Percentiles rank a stretch among this genome's conserved stretches.
Evolutionary conservation across 2,797 vertebrate species (phyloP).

Genomic region (Darevskia nairensis): DNA sequence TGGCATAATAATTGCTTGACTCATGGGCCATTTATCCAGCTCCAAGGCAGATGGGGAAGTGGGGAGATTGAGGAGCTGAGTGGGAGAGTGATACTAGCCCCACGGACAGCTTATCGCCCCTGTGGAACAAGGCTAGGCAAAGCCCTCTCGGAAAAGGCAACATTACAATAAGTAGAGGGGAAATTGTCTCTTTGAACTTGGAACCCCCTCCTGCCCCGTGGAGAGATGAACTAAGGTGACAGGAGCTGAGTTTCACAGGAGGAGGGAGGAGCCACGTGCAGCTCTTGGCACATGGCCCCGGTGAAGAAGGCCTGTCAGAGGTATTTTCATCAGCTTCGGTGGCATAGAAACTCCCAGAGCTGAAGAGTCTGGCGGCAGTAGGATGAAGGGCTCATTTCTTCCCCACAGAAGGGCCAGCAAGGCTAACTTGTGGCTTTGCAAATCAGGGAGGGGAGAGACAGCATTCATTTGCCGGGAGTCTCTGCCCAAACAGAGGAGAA

Average conservation of each 20-base stretch:
- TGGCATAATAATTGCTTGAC: neutral
- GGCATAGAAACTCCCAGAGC: neutral
- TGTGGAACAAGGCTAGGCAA: neutral
- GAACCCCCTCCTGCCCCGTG: neutral
- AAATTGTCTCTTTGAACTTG: neutral
- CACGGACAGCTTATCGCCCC: neutral
- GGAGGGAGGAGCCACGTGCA: neutral
- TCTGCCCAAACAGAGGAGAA: neutral
- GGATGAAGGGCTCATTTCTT: too few species aligned
- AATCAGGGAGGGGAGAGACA: neutral
- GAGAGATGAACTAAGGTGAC: neutral
- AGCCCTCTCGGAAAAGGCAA: neutral
- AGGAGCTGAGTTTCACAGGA: neutral
- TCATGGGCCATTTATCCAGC: neutral
- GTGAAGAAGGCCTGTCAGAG: neutral
- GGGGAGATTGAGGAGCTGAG: too few species aligned
- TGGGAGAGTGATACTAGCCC: conserved; percentile 22
- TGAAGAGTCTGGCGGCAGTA: too few species aligned
- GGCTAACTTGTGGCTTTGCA: neutral
- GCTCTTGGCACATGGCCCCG: neutral
- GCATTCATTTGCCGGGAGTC: neutral
- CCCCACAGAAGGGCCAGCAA: neutral
- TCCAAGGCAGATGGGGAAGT: neutral
- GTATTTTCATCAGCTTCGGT: neutral
- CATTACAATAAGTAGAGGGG: neutral